Conservation (phyloP, 2,888 invertebrate species). For the Pharmacophagus antenor region DNA sequence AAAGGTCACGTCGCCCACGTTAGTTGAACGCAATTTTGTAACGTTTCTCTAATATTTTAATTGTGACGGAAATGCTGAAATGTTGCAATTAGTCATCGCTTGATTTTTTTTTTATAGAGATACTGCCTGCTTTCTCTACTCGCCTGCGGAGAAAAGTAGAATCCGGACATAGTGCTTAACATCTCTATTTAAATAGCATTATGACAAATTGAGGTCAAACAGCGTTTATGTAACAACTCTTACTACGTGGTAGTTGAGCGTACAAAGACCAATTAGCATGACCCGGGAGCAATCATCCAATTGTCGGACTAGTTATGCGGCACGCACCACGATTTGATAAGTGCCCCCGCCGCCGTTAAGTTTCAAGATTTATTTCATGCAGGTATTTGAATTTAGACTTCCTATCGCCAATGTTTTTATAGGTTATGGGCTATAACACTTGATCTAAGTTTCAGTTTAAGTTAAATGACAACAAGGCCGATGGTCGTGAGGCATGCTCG, state of each 20-base stretch:
- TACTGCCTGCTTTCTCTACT: background rate
- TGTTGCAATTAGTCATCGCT: background rate
- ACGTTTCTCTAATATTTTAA: background rate
- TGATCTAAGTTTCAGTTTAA: no score
- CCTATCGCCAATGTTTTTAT: no score
- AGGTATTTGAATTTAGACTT: no score
- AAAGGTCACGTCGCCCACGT: background rate
- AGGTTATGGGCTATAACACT: no score
- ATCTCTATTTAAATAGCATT: background rate
- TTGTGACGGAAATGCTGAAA: no score
- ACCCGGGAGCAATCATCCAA: conserved; percentile 47
- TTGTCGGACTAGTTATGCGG: conserved; percentile 30
- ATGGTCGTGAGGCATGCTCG: no score
- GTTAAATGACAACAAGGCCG: no score
- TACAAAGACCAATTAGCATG: conserved; percentile 44
- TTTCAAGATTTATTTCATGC: conserved; percentile 15
- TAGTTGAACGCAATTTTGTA: background rate
- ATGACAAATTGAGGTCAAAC: conserved; percentile 20
- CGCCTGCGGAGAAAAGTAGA: background rate
- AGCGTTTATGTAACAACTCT: conserved; percentile 12
- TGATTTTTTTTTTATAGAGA: background rate
- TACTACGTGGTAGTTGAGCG: conserved; percentile 30
- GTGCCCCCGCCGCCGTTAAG: conserved; percentile 11
- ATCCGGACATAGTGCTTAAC: background rate
- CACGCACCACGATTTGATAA: conserved; percentile 21